A percentile compares a stretch with the other conserved stretches of the same genome.
phyloP scores from a whole-genome alignment of 2,888 invertebrate genomes.

The Archaeoteleia sp. region DNA sequence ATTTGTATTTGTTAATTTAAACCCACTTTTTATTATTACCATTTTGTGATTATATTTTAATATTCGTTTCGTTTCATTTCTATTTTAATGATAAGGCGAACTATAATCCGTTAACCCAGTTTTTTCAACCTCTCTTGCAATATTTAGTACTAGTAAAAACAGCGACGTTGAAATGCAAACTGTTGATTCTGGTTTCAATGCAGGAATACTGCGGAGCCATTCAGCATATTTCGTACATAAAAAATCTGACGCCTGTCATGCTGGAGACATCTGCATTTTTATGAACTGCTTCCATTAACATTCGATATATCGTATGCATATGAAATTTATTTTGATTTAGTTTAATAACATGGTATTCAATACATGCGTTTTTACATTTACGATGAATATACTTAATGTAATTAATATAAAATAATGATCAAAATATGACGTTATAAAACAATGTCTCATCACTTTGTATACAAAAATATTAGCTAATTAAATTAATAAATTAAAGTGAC shows the following conservation, averaged over 20 bases:
- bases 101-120: neutral
- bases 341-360: neutral
- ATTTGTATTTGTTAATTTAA: neutral
- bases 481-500: no score
- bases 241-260: conserved; percentile 15
- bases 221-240: conserved; percentile 10
- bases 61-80: neutral
- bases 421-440: no score
- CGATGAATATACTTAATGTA: no score
- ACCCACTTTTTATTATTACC: neutral
- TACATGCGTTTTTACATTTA: neutral
- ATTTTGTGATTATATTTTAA: neutral
- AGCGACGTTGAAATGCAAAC: conserved; percentile 4
- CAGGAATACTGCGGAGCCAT: conserved; percentile 5
- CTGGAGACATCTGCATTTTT: conserved; percentile 43
- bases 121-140: no score
- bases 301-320: conserved; percentile 1
- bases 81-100: neutral
- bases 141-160: neutral
- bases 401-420: no score
- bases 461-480: no score
- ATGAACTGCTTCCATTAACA: conserved; percentile 19
- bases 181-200: conserved; percentile 3
- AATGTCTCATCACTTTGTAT: no score
- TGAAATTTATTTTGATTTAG: neutral